These are phyloP conservation scores for Eledone cirrhosa DNA, from an alignment of 2,888 invertebrate species.

Conservation along the genomic window DNA sequence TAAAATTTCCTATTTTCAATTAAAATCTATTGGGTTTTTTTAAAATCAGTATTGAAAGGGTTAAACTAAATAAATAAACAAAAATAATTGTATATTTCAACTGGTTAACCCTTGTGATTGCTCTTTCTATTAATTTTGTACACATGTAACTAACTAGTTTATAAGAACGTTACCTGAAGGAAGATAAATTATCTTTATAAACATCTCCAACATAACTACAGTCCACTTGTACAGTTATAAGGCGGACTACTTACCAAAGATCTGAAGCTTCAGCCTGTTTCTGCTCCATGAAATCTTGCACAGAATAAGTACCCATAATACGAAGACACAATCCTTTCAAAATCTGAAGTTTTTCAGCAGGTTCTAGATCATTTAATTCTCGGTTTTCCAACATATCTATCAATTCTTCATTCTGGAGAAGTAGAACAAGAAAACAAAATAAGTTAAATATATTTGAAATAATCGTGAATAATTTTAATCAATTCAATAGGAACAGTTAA, in stretches of 20 bases:
- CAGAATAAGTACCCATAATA: constrained; percentile 63
- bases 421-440: neutral
- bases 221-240: neutral
- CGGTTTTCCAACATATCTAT: constrained; percentile 58
- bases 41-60: too few species aligned
- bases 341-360: constrained; percentile 59
- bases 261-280: constrained; percentile 57
- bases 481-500: too few species aligned
- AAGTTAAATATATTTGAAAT: too few species aligned
- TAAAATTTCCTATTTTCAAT: too few species aligned
- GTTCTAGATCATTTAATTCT: constrained; percentile 58
- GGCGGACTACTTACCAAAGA: constrained; percentile 52
- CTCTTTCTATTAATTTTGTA: too few species aligned
- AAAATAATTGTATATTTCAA: too few species aligned
- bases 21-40: too few species aligned
- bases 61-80: too few species aligned
- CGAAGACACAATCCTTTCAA: constrained; percentile 62
- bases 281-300: constrained; percentile 65
- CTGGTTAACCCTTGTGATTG: too few species aligned
- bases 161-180: too few species aligned
- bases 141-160: too few species aligned
- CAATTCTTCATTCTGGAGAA: constrained; percentile 58
- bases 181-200: neutral
- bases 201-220: neutral
- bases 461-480: too few species aligned